These are phyloP conservation scores for Polyodon spathula DNA, from an alignment of 2,113 vertebrate species.

Conservation along the genomic window DNA sequence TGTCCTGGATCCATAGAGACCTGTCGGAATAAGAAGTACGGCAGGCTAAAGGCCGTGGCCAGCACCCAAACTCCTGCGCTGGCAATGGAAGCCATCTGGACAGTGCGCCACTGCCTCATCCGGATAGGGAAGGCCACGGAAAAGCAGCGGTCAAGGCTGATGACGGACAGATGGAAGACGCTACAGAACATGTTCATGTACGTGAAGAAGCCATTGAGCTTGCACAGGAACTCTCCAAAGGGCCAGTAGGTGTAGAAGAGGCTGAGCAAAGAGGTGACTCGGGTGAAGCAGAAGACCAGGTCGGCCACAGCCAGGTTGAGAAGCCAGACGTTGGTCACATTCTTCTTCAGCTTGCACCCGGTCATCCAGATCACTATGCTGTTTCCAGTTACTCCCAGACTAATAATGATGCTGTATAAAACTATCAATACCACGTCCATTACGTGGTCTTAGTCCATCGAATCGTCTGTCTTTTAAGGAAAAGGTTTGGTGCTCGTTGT, in stretches of 20 bases:
- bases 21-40: conserved; percentile 44
- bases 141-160: conserved; percentile 60
- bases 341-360: conserved; percentile 36
- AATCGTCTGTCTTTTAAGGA: too few relatives aligned
- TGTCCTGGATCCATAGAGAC: conserved; percentile 19
- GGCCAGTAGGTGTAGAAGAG: conserved; percentile 53
- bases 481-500: too few relatives aligned
- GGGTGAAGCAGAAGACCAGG: conserved; percentile 53
- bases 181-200: conserved; percentile 65
- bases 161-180: conserved; percentile 56
- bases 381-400: conserved; percentile 51
- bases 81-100: conserved; percentile 29
- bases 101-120: conserved; percentile 32
- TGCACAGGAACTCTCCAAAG: conserved; percentile 55
- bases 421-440: conserved; percentile 41
- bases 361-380: conserved; percentile 56
- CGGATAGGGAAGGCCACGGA: conserved; percentile 52
- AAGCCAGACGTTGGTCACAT: conserved; percentile 55
- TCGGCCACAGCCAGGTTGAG: conserved; percentile 58
- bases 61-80: conserved; percentile 36
- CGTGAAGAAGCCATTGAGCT: conserved; percentile 59
- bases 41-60: conserved; percentile 38
- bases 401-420: conserved; percentile 48
- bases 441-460: conserved; percentile 34
- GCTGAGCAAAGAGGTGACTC: conserved; percentile 43